Evolutionary conservation across 1,140 invertebrate species (phyloP), one percentile per base, ranked within the genome.

Genomic region (Coelopa frigida): DNA sequence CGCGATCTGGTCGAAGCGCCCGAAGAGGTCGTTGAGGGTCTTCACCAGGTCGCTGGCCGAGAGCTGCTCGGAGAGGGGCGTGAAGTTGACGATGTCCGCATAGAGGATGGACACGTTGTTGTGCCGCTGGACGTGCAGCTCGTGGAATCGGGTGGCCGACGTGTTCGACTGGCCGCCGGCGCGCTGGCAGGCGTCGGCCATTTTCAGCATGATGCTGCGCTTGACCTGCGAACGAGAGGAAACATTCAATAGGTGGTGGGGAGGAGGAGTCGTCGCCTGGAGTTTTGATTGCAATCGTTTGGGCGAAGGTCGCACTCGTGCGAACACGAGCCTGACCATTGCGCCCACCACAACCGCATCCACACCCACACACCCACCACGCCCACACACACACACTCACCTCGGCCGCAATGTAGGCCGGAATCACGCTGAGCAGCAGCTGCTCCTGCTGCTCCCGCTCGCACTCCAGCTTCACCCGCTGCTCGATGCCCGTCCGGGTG

Each of bases 81-180:
- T 98, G 65, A 98, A 98, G 70, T 96, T 96, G 29, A 97, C 94
- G 50, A 98, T 98, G 61, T 98, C 95, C 0, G 95, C 95, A 72
- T 97, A 98, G 8, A 98, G 73, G 54, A 98, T 97, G 61, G 93
- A 96, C 54, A 98, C 94, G 67, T 94, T 94, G 61, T 96, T 94
- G 68, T 98, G 91, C n/a, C 91, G 75, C 60, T 96, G 90, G 8
- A 98, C 93, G 71, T 97, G 95, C 79, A 98, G 88, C 64, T 97
- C 93, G 61, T 97, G 93, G 67, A 97, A 98, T 35, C 86, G 76
- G 55, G 85, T 82, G 50, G 84, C 84, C 31, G 96, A 97, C 22
- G 85, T 77, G 58, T 84, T 82, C 44, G 84, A 82, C 41, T 75
- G 74, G 6, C 68, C 68, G 15, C 70, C 75, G 10, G 69, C 75